Base-by-base conservation (phyloP, 2,888 invertebrate genomes). In the Melanostoma mellinum region DNA sequence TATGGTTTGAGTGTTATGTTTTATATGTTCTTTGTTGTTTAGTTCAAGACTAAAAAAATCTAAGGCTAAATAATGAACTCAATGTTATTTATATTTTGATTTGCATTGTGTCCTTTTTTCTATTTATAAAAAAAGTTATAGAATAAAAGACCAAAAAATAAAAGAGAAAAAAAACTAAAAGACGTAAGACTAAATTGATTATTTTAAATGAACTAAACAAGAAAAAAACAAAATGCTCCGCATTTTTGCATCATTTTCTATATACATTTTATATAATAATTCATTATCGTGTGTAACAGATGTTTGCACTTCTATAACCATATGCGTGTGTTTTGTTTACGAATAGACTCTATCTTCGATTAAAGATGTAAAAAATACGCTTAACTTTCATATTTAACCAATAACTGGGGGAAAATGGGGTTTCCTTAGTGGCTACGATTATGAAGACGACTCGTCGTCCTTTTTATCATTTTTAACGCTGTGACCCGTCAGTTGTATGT, bases 391-490 rank as follows among this genome's bases (percentile, higher is more conserved):
- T 63, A 42, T 78, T 71, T 73, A 73, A 65, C 9, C 53, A 63
- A 60, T 46, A 55, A 73, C 40, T 56, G 60, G 30, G 48, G 58
- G 35, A 48, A 60, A 38, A 20, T 20, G 61, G 67, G 60, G 8
- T 20, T 35, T 44, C 35, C 61, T 69, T 50, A 46, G 35, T 42
- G 53, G 52, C 42, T 10, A 38, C 55, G 53, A 84, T 84, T 84
- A 84, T 71, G 84, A 84, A 10, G 84, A 84, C 8, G 79, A 84
- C 40, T 84, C 84, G 30, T 84, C 84, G 32, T 79, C 84, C 67
- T 79, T 84, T 48, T 84, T 84, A 6, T 84, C 84, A 55, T 79
- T 79, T 79, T 79, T 84, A 30, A 84, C 71, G 30, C 84, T 79
- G 40, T 84, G 84, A 3, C 84, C 84, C 3, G 84, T 84, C 50